phyloP scores from a whole-genome alignment of 2,888 invertebrate genomes.

The Ptilodon capucinus region DNA sequence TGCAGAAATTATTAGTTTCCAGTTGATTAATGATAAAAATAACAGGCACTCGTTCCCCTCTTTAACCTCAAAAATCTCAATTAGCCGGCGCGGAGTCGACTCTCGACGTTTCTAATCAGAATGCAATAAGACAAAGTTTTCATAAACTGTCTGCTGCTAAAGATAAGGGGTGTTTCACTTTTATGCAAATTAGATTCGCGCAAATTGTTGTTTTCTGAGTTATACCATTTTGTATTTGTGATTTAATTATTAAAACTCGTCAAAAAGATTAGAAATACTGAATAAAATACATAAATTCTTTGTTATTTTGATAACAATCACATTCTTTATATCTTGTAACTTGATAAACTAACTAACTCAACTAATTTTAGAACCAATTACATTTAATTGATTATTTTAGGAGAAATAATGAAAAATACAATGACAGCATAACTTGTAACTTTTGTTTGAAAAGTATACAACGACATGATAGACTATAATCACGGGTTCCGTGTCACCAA shows the following conservation, averaged over 20 bases:
- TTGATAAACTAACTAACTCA: too few relatives aligned
- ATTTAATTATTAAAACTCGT: background rate
- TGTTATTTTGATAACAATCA: too few relatives aligned
- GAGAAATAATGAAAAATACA: too few relatives aligned
- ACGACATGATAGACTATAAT: constrained; percentile 20
- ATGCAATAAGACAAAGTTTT: constrained; percentile 76
- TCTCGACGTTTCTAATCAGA: constrained; percentile 56
- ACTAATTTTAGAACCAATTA: too few relatives aligned
- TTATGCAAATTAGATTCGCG: constrained; percentile 67
- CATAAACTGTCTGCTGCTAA: constrained; percentile 67
- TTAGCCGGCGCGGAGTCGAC: constrained; percentile 33
- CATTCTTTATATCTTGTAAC: too few relatives aligned
- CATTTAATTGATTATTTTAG: too few relatives aligned
- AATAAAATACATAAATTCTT: too few relatives aligned
- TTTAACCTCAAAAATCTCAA: constrained; percentile 61
- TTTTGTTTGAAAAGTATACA: background rate
- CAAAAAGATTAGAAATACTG: background rate
- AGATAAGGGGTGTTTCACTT: constrained; percentile 74
- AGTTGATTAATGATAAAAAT: constrained; percentile 7
- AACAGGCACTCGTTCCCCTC: constrained; percentile 32
- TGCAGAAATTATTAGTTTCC: background rate
- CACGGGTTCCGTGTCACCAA: constrained; percentile 51
- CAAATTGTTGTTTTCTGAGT: constrained; percentile 54
- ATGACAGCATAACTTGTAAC: too few relatives aligned
- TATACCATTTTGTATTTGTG: constrained; percentile 25